These are phyloP conservation scores for Drosophila ambigua DNA, from an alignment of 1,140 invertebrate genomes.

Conservation along the genomic window DNA sequence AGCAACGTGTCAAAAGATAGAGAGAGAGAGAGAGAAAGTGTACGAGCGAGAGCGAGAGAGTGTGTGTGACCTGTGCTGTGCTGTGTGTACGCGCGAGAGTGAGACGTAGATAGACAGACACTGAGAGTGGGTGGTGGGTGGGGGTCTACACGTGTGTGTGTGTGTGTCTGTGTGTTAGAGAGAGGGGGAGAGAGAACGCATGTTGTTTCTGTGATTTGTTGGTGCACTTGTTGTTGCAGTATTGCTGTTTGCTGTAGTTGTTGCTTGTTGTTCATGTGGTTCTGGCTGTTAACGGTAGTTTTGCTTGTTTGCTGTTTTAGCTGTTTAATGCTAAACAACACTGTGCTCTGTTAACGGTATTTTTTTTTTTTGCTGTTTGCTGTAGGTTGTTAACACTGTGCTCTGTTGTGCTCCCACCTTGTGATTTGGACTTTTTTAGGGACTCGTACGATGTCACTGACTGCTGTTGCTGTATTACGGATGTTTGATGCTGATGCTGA, in stretches of 20 bases:
- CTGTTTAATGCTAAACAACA: slow-evolving; percentile 7
- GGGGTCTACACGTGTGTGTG: slow-evolving; percentile 26
- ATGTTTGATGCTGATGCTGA: slow-evolving; percentile 72
- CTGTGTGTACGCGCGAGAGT: no score
- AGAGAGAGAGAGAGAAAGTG: no score
- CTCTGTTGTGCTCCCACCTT: slow-evolving; percentile 90
- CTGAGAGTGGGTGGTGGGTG: slow-evolving; percentile 34
- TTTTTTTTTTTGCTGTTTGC: slow-evolving; percentile 31
- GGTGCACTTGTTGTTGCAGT: slow-evolving; percentile 16
- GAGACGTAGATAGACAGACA: no score
- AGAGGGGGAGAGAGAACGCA: slow-evolving; percentile 13
- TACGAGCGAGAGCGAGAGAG: no score
- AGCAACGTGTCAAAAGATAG: neutral
- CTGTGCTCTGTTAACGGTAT: slow-evolving; percentile 44
- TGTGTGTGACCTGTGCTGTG: no score
- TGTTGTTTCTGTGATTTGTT: slow-evolving; percentile 30
- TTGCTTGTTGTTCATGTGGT: slow-evolving; percentile 37
- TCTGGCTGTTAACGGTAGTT: slow-evolving; percentile 13
- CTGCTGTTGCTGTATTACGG: slow-evolving; percentile 75
- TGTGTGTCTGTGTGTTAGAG: slow-evolving; percentile 21
- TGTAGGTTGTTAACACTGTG: slow-evolving; percentile 46
- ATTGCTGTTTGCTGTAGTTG: slow-evolving; percentile 32
- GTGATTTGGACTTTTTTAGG: slow-evolving; percentile 90
- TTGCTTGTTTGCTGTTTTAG: slow-evolving; percentile 21
- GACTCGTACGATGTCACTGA: slow-evolving; percentile 79